Evolutionary conservation across 2,888 invertebrate species (phyloP).

Genomic region (Spisula subtruncata): DNA sequence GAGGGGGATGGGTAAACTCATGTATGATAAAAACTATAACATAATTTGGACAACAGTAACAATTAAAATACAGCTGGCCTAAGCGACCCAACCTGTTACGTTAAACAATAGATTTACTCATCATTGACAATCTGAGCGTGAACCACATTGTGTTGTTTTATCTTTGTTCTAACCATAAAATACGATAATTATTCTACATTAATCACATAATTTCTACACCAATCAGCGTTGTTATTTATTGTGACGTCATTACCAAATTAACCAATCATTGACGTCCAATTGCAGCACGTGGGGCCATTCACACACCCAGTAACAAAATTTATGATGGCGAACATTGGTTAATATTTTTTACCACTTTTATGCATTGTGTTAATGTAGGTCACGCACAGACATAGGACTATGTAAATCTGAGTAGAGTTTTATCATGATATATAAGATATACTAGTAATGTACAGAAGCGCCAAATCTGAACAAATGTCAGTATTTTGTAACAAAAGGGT

Average conservation of each 20-base stretch:
- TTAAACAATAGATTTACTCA: background rate
- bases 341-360: background rate
- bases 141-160: background rate
- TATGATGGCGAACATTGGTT: background rate
- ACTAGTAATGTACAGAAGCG: too few relatives aligned
- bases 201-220: background rate
- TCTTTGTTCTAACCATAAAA: background rate
- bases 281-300: too few relatives aligned
- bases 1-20: too few relatives aligned
- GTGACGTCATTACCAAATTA: background rate
- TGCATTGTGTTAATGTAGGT: background rate
- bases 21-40: too few relatives aligned
- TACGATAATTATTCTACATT: slow-evolving; percentile 4
- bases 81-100: background rate
- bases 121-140: background rate
- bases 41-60: too few relatives aligned
- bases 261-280: background rate
- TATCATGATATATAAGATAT: too few relatives aligned
- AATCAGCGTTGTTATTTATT: slow-evolving; percentile 19
- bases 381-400: too few relatives aligned
- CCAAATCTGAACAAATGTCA: too few relatives aligned
- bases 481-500: too few relatives aligned
- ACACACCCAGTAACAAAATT: too few relatives aligned
- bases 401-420: too few relatives aligned
- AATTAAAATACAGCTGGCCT: background rate